Base-by-base conservation (phyloP, 2,888 invertebrate species). In the Fissipunctia ypsillon region DNA sequence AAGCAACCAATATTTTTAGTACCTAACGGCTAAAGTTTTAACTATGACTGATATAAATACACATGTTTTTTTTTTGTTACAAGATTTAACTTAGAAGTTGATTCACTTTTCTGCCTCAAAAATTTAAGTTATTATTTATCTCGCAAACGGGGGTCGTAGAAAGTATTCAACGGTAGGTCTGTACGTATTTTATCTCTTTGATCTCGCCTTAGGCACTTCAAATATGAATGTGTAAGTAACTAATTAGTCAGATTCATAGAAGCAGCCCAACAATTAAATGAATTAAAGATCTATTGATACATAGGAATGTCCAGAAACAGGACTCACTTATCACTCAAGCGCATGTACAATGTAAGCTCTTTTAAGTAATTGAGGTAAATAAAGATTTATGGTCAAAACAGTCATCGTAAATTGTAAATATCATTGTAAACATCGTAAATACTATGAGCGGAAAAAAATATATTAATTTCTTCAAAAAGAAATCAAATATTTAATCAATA, bases 281-380 rank as follows among this genome's bases (percentile, higher is more conserved):
- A n/a, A n/a, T n/a, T n/a, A n/a, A n/a, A n/a, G n/a, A 50, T 50
- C 64, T 64, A 73, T 31, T 41, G 28, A 35, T 43, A 56, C 28
- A 41, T 50, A 61, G 28, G 12, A 73, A 66, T 59, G 61, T 57
- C 61, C 43, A 48, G 22, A 65, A 61, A 85, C 67, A 61, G 60
- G 66, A 54, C 52, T 25, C 35, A 31, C 25, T 65, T 82, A 69
- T 85, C 68, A 76, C 57, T 73, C 50, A 41, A 16, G 52, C 63
- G 81, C 41, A 67, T 63, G 7, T 31, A 65, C 35, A 35, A 38
- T 38, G 4, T 35, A 48, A 65, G 80, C 16, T 59, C n/a, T 19
- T 73, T 9, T 12, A 54, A 0, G 31, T 59, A 61, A 66, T 63
- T 66, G 25, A n/a, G 22, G 19, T 56, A 50, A 66, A 50, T 48